phyloP scores from a whole-genome alignment of 2,797 vertebrate genomes.

The Centroberyx gerrardi region DNA sequence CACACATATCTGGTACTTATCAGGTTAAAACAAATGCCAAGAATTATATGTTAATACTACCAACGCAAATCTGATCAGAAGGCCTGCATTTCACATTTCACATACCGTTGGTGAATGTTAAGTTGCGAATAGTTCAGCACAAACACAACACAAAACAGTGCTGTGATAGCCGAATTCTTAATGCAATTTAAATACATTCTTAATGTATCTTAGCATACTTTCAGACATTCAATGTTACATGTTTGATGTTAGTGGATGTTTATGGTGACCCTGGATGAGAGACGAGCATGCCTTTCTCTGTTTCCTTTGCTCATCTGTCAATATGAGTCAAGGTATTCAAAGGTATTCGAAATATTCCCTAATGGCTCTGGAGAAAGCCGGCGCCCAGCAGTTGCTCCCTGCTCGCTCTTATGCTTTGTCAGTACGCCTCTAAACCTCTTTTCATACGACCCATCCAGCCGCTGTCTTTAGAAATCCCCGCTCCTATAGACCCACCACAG shows the following conservation, averaged over 20 bases:
- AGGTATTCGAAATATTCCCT: constrained; percentile 65
- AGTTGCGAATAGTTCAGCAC: neutral
- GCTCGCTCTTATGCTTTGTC: constrained; percentile 58
- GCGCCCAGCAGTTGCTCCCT: constrained; percentile 58
- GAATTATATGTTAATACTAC: too few species aligned
- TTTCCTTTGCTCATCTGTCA: constrained; percentile 48
- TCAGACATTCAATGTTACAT: neutral
- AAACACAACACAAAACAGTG: too few species aligned
- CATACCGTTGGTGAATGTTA: neutral
- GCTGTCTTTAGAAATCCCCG: constrained; percentile 63
- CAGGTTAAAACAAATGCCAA: too few species aligned
- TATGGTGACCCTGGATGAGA: constrained; percentile 3
- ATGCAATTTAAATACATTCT: too few species aligned
- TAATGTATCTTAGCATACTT: too few species aligned
- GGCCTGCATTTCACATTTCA: neutral
- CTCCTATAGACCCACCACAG: constrained; percentile 74
- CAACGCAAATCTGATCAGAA: too few species aligned
- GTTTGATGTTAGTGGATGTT: neutral
- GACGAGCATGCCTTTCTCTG: constrained; percentile 6
- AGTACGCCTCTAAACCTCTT: constrained; percentile 69
- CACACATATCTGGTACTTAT: too few species aligned
- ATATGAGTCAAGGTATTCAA: constrained; percentile 47
- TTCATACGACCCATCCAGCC: constrained; percentile 62
- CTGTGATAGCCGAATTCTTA: too few species aligned
- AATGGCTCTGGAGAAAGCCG: constrained; percentile 54